Base-by-base conservation (phyloP, 1,140 invertebrate species). In the Macrostomum lignano region DNA sequence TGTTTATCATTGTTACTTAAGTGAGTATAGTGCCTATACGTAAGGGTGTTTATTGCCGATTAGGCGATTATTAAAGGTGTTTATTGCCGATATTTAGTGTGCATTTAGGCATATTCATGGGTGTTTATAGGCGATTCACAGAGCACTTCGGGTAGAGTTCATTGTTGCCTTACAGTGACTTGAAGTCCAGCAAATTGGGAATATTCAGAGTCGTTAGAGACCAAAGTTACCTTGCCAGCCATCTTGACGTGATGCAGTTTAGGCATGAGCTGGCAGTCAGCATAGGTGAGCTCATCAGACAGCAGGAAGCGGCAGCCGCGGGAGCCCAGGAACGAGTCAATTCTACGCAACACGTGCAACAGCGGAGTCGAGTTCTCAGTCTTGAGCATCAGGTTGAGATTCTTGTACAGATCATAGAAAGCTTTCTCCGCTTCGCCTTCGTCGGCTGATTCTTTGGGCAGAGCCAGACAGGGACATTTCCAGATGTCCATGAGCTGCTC, bases 231-330 rank as follows among this genome's bases (percentile, higher is more conserved):
- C 45, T n/a, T 73, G 51, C 78, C 81, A 36, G 86, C 86, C 31
- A 98, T 77, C 53, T 84, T 71, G 49, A 98, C 91, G 60, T 96
- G 88, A 60, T 98, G 88, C 21, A 98, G 62, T 45, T 84, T 71
- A 21, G 88, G 86, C 79, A 98, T 91, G 34, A 98, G 62, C 55
- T 93, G 82, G 55, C 88, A 96, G 56, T 98, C 88, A 53, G 93
- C 93, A 53, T 84, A 93, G 49, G 84, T 91, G 70, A 96, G 79
- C 9, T 77, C 78, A 52, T 93, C 77, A 19, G 82, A 81, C 20
- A 82, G 82, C 24, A 96, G 64, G 64, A 93, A 98, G 32, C 78
- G 68, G 17, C 74, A 79, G 24, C 63, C 71, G 41, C 76, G 69
- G 47, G 36, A 43, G 19, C 32, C 46, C 37, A 33, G 39, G 36